Percentiles rank a stretch among this genome's conserved stretches.
phyloP scores from a whole-genome alignment of 2,888 invertebrate genomes.

The Encarsia formosa region DNA sequence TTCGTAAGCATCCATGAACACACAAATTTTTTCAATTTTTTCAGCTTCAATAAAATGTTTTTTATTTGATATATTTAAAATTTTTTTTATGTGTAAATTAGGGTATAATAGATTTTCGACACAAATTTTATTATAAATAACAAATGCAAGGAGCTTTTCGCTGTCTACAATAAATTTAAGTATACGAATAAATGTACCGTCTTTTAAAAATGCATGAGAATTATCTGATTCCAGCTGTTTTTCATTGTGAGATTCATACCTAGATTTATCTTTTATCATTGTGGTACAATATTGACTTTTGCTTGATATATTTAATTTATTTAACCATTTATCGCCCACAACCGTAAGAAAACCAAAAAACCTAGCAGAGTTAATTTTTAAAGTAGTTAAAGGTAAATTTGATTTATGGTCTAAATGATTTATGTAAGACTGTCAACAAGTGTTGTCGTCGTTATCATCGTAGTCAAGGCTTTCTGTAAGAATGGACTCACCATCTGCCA shows the following conservation, averaged over 20 bases:
- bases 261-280: background rate
- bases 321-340: background rate
- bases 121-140: no score
- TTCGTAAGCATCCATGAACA: no score
- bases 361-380: background rate
- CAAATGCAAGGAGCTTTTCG: no score
- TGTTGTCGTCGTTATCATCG: background rate
- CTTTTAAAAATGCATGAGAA: background rate
- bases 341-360: background rate
- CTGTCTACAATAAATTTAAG: background rate
- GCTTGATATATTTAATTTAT: background rate
- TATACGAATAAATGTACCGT: constrained; percentile 1
- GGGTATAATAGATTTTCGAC: no score
- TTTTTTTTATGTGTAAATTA: no score
- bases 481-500: background rate
- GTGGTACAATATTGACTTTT: background rate
- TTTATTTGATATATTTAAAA: no score
- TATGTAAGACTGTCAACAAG: background rate
- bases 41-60: no score
- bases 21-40: no score
- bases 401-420: background rate
- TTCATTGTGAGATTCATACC: background rate
- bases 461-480: background rate
- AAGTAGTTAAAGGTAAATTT: background rate
- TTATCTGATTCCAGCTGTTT: background rate